Conservation (phyloP, 2,888 invertebrate species). For the Antitype chi region DNA sequence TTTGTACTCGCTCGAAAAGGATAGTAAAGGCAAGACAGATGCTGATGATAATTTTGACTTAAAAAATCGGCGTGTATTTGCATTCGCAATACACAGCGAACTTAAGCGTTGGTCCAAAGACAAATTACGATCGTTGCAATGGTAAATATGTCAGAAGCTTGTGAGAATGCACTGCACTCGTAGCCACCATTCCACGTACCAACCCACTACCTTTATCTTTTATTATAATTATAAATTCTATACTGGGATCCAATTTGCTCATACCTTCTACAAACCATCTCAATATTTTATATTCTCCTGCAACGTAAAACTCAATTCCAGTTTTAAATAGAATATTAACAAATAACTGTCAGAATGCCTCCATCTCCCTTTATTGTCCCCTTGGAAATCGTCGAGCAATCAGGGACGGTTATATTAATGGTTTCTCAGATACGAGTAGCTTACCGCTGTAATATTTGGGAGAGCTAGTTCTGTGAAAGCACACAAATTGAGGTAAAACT, state of each 20-base stretch:
- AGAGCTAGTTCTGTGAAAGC: not conserved
- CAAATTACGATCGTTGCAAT: not conserved
- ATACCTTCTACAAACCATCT: not conserved
- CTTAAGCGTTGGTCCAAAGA: too few relatives aligned
- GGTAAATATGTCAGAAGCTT: too few relatives aligned
- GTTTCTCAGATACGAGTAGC: not conserved
- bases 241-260: not conserved
- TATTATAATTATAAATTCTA: not conserved
- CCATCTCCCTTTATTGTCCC: conserved; percentile 10
- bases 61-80: too few relatives aligned
- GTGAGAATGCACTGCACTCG: not conserved
- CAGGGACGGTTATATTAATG: conserved; percentile 9
- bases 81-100: not conserved
- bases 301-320: conserved; percentile 7
- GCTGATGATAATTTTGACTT: too few relatives aligned
- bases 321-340: conserved; percentile 3
- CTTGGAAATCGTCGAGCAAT: conserved; percentile 24
- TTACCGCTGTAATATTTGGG: not conserved
- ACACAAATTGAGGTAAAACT: not conserved
- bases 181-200: not conserved
- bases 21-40: too few relatives aligned
- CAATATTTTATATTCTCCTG: not conserved
- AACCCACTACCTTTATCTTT: too few relatives aligned
- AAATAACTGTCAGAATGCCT: conserved; percentile 8
- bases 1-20: too few relatives aligned